phyloP scores from a whole-genome alignment of 2,888 invertebrate genomes.

The Dione juno region DNA sequence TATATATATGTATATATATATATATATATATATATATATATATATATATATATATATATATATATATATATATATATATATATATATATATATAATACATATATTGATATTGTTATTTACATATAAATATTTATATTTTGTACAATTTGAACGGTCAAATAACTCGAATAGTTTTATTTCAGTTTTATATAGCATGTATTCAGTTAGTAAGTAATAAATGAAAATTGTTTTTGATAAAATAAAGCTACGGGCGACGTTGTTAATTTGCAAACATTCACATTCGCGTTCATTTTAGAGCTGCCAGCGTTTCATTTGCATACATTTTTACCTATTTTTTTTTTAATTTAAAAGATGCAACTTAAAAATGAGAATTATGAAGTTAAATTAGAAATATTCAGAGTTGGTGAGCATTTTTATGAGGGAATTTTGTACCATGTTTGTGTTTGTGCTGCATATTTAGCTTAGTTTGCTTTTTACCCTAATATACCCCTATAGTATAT shows the following conservation, averaged over 20 bases:
- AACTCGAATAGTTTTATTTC: not conserved
- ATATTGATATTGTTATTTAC: too few species aligned
- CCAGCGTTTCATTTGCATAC: slow-evolving; percentile 56
- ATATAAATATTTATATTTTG: too few species aligned
- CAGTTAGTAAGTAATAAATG: slow-evolving; percentile 28
- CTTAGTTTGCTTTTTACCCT: not conserved
- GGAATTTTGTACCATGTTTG: slow-evolving; percentile 5
- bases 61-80: too few species aligned
- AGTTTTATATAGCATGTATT: slow-evolving; percentile 1
- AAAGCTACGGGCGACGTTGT: slow-evolving; percentile 30
- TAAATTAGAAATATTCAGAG: slow-evolving; percentile 13
- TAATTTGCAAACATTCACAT: slow-evolving; percentile 42
- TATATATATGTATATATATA: too few species aligned
- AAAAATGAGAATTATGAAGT: slow-evolving; percentile 17
- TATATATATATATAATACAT: too few species aligned
- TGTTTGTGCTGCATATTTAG: not conserved
- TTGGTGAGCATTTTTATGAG: not conserved
- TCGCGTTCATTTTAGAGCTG: slow-evolving; percentile 36
- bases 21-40: too few species aligned
- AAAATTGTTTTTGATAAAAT: slow-evolving; percentile 33
- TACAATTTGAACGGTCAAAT: not conserved
- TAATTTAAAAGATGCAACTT: not conserved
- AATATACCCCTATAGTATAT: not conserved
- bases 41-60: too few species aligned
- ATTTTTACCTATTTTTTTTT: slow-evolving; percentile 40